phyloP scores from a whole-genome alignment of 1,140 invertebrate species.

The Panulirus ornatus region DNA sequence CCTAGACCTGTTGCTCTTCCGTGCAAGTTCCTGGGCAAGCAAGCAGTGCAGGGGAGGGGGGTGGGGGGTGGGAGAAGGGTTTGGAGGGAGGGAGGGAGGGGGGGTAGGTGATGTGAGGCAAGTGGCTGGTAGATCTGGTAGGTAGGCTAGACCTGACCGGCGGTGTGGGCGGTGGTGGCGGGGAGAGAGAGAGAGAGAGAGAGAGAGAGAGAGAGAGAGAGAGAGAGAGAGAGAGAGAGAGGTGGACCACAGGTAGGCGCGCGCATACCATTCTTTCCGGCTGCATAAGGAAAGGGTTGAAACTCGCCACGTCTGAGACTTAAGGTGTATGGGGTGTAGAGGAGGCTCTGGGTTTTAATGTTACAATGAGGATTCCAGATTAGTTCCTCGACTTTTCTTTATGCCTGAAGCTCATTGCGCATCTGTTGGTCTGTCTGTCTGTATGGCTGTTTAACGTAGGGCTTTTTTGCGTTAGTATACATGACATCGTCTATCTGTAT shows the following conservation, averaged over 20 bases:
- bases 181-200: not conserved
- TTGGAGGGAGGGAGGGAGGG: not conserved
- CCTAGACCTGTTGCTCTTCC: not conserved
- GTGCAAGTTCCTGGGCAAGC: not conserved
- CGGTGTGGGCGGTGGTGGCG: slow-evolving; percentile 24
- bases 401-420: too few relatives aligned
- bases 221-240: too few relatives aligned
- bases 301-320: not conserved
- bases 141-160: slow-evolving; percentile 26
- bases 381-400: too few relatives aligned
- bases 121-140: not conserved
- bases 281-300: not conserved
- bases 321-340: not conserved
- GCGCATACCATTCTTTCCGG: slow-evolving; percentile 18
- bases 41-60: not conserved
- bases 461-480: too few relatives aligned
- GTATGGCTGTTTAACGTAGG: too few relatives aligned
- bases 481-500: too few relatives aligned
- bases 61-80: not conserved
- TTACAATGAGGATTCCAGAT: too few relatives aligned
- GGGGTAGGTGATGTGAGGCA: not conserved
- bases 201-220: too few relatives aligned
- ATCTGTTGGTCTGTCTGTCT: too few relatives aligned
- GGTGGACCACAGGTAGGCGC: too few relatives aligned
- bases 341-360: not conserved